Evolutionary conservation across 2,113 vertebrate species (phyloP), one percentile per base, ranked within the genome.

Genomic region (Dipodomys merriami): DNA sequence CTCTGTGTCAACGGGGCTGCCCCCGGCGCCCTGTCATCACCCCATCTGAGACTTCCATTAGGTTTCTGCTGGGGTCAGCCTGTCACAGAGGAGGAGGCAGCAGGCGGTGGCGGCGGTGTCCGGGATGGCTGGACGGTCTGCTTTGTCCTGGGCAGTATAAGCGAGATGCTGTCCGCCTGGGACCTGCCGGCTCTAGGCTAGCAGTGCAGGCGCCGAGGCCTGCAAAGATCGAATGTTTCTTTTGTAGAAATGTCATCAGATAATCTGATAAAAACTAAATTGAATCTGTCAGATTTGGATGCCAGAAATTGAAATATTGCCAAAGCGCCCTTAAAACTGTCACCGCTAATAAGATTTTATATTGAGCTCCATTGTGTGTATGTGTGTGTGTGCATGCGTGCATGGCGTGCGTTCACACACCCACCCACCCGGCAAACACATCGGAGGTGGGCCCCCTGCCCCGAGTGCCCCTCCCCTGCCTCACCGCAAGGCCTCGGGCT

Each of bases 11-110:
- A 90, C 91, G 67, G 73, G 39, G 64, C 76, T 96, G 96, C 86
- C 96, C 97, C 95, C 92, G 94, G 83, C 90, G 88, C 96, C 90
- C 86, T 87, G 85, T 90, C 96, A 96, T 95, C 95, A 95, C 73
- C 83, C 93, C 74, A 71, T 91, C 96, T 95, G 79, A 93, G 94
- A 62, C n/a, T 87, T 83, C 87, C 79, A 11, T 87, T 89, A 95
- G 90, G 83, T 15, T 39, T n/a, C 84, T 68, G 22, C 12, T 16
- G 74, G 27, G 35, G 11, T 9, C 11, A 65, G 1, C 23, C 68
- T 49, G 33, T 20, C 25, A 0, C 1, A 1, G 16, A 73, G 25
- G 1, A 18, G n/a, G 64, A 15, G 71, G 49, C 7, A 27, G 29
- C 7, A 23, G 5, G 68, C 25, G 0, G 0, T 2, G 23, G 10